Conservation (phyloP, 1,140 invertebrate species). For the Carposina sasakii region DNA sequence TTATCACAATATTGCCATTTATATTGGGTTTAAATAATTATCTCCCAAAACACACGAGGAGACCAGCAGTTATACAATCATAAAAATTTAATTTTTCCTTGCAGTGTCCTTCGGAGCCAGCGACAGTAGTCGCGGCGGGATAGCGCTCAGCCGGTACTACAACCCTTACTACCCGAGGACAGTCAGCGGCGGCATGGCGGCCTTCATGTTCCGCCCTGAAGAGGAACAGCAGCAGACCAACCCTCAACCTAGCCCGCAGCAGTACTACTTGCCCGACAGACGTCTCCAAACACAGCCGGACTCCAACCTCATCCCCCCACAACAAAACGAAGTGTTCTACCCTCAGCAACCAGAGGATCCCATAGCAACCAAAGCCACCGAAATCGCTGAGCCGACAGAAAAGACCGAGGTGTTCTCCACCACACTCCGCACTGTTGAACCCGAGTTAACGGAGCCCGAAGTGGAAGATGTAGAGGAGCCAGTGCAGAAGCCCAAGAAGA, state of each 20-base stretch:
- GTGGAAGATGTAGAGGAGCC: constrained; percentile 42
- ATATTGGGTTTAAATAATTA: too few relatives aligned
- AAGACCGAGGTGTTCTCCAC: constrained; percentile 38
- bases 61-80: not conserved
- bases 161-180: constrained; percentile 56
- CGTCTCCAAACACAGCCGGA: constrained; percentile 48
- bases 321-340: constrained; percentile 55
- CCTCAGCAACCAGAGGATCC: constrained; percentile 34
- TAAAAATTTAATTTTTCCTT: constrained; percentile 12
- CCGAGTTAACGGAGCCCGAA: constrained; percentile 51
- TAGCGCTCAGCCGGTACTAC: constrained; percentile 59
- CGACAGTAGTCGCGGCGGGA: constrained; percentile 45
- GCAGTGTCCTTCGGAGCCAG: constrained; percentile 55
- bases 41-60: too few relatives aligned
- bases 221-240: constrained; percentile 31
- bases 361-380: constrained; percentile 23
- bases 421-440: constrained; percentile 37
- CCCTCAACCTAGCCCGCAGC: constrained; percentile 38
- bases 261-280: constrained; percentile 55
- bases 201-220: constrained; percentile 52
- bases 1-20: too few relatives aligned
- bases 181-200: constrained; percentile 50
- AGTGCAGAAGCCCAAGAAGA: constrained; percentile 37
- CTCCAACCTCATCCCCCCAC: constrained; percentile 34
- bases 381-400: constrained; percentile 44